Base-by-base conservation (phyloP, 2,888 invertebrate species). In the Meiosimyza decipiens region DNA sequence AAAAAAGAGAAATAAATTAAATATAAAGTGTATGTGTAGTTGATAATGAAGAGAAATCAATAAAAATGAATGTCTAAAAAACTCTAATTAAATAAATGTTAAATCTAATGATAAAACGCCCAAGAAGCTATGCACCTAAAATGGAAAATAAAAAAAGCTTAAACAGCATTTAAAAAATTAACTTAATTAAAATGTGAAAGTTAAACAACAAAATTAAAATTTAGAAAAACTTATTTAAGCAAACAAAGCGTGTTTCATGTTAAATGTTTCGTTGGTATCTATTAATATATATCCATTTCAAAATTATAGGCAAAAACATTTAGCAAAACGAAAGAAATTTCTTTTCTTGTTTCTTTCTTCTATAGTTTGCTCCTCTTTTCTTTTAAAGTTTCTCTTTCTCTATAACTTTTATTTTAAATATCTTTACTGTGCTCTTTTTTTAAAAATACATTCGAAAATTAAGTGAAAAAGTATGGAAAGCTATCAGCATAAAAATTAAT, bases 261-360 rank as follows among this genome's bases (percentile, higher is more conserved):
- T 78, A 73, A 76, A 77, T 78, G 76, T 78, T 78, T 72, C 75
- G 77, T 78, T 78, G 77, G 75, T 77, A 77, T 77, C 77, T 77
- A 76, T 77, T 76, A 54, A 67, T 60, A 63, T 73, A 68, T 60
- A 22, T 72, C 47, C 16, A 49, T 60, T 40, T 40, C 40, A 40
- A 9, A 40, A 9, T 40, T 40, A 40, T 16, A 13, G 50, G 50
- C 59, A 59, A 16, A 18, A 18, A 64, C 40, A 62, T 71, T 63
- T 71, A 49, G 55, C 15, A n/a, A 52, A 51, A 22, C 47, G 57
- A 65, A 65, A 52, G n/a, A 71, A 71, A 40, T 13, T 57, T 54
- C 62, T 51, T 71, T 68, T 74, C 77, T 79, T 76, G 78, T 75
- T 82, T 77, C 79, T 79, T 82, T 84, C 79, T 77, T 80, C 77